Percentiles rank a stretch among this genome's conserved stretches.
These are phyloP conservation scores for Ochropleura plecta DNA, from an alignment of 2,888 invertebrate species.

Conservation along the genomic window DNA sequence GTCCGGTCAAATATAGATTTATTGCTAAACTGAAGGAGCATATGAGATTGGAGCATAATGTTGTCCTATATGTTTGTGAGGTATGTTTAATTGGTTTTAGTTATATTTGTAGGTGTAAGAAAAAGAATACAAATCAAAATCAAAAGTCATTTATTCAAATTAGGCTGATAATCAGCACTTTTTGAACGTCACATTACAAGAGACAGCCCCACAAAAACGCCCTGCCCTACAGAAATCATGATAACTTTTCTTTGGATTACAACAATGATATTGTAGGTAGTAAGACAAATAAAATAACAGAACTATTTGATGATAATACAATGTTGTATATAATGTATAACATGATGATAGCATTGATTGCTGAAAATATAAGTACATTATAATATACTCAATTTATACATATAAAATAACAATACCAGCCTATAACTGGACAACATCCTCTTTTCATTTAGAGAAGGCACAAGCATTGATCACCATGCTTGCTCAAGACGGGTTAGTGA, in stretches of 20 bases:
- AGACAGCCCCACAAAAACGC: no score
- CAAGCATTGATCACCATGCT: no score
- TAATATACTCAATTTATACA: no score
- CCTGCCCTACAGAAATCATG: constrained; percentile 15
- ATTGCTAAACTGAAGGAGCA: constrained; percentile 82
- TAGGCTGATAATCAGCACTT: no score
- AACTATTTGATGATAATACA: not conserved
- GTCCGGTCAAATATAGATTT: constrained; percentile 83
- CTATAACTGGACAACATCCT: no score
- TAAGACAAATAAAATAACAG: not conserved
- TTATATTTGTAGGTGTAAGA: not conserved
- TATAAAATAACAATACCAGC: no score
- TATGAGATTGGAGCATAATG: constrained; percentile 80
- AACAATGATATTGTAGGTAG: constrained; percentile 1
- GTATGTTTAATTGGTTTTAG: constrained; percentile 66
- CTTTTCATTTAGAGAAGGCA: no score
- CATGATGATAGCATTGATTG: not conserved
- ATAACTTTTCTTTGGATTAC: not conserved
- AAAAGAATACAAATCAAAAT: no score
- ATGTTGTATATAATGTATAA: not conserved
- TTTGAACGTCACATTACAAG: no score
- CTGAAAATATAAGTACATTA: not conserved
- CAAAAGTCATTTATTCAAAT: no score
- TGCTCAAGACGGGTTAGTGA: no score
- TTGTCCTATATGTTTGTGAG: constrained; percentile 82